Evolutionary conservation across 1,140 invertebrate genomes (phyloP), one percentile per base, ranked within the genome.

Genomic region (Musca domestica): DNA sequence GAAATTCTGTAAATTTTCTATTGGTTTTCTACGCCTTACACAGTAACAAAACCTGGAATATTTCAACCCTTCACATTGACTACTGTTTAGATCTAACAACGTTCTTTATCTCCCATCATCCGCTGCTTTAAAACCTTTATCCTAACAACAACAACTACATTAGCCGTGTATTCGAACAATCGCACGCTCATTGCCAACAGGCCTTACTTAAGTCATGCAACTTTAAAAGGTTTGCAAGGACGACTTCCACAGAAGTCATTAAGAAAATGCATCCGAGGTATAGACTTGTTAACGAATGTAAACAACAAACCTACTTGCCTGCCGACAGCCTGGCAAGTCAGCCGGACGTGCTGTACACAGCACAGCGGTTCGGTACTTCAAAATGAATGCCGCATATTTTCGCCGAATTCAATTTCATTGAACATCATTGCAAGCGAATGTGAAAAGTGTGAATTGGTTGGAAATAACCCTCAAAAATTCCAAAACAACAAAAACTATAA

Each of bases 171-270:
- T 34, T 9, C 27, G 25, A 61, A 30, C 30, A 7, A 3, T 27
- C 5, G 7, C 12, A 9, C 2, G 17, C 25, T 23, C 5, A 27
- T 30, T 61, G 3, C 2, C 14, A 15, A 23, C 15, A 2, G 52
- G 23, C 52, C 52, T 27, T 56, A 27, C 17, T 61, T 61, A 41
- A 34, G 56, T 41, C 56, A 61, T 61, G 56, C 56, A 61, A 34
- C 27, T 61, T 61, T 34, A 17, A 65, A 20, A 49, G 19, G 64
- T 65, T 48, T 30, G 41, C 64, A 51, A 65, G 64, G 64, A 48
- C 64, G 46, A 48, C 17, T 65, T 65, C 48, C 64, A 14, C 14
- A 19, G 64, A 65, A 65, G 64, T 65, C 41, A 65, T 65, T 65
- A 65, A 51, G 22, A 48, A 46, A 20, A 9, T 19, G 20, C 17